A percentile compares a stretch with the other conserved stretches of the same genome.
phyloP scores from a whole-genome alignment of 2,797 vertebrate genomes.

The Tragopan temminckii region DNA sequence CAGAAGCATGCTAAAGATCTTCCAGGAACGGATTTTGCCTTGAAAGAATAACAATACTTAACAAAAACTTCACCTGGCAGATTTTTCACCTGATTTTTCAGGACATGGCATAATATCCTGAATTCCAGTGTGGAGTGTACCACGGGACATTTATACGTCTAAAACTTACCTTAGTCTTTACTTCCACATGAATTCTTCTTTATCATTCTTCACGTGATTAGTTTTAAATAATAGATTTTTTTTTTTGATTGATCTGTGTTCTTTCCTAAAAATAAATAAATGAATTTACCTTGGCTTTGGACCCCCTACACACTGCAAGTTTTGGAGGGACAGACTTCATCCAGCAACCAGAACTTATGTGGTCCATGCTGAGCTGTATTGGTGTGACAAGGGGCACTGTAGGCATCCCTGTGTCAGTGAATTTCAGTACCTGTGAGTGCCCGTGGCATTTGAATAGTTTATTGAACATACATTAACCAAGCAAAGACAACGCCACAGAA shows the following conservation, averaged over 20 bases:
- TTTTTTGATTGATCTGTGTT: not conserved
- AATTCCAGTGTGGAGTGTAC: not conserved
- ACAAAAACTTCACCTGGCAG: not conserved
- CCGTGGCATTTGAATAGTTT: not conserved
- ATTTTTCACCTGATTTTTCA: not conserved
- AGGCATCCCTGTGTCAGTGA: not conserved
- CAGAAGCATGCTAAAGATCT: not conserved
- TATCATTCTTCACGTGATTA: not conserved
- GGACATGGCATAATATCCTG: not conserved
- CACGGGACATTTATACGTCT: fast-evolving
- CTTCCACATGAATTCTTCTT: not conserved
- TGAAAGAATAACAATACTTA: not conserved
- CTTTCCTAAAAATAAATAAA: not conserved
- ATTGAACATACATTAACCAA: not conserved
- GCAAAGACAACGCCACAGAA: not conserved
- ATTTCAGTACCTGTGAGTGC: not conserved
- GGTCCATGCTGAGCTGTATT: fast-evolving
- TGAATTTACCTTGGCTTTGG: not conserved
- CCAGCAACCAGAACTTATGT: not conserved
- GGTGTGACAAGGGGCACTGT: not conserved
- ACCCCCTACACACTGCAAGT: not conserved
- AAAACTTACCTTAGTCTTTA: not conserved
- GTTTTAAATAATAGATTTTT: not conserved
- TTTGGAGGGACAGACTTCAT: not conserved
- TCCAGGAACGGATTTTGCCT: not conserved